Base-by-base conservation (phyloP, 2,797 vertebrate species). In the Urocyon cinereoargenteus region DNA sequence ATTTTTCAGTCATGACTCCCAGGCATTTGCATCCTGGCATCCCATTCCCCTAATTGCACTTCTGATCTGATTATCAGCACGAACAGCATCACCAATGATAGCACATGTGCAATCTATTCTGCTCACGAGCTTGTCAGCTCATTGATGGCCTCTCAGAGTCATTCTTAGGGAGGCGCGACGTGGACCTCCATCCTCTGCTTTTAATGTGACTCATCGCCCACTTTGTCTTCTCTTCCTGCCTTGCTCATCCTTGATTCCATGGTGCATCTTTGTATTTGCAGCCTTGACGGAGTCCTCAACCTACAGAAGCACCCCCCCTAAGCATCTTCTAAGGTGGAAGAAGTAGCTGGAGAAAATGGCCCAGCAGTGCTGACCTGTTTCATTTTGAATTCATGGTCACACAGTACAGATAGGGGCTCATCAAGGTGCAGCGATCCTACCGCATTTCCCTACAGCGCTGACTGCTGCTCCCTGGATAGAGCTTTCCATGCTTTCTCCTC, bases 61-160 rank as follows among this genome's bases (percentile, higher is more conserved):
- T 34, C 19, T 3, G 14, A 8, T 45, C 36, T 31, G 34, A 77
- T 34, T 24, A 28, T 28, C 3, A 64, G 45, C 31, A 26, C 31
- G 0, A 49, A 57, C 19, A 19, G 0, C 55, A 19, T 22, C 16
- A 7, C 45, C 26, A 22, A 14, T 3, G 9, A 26, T 40, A 45
- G 26, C 8, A 8, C 2, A n/a, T 10, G 1, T 15, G 45, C 26
- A 55, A 2, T 45, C 15, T 24, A 0, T 22, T 45, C 2, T 3
- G 1, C 26, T 40, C 12, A 0, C n/a, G 22, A 45, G 34, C 49
- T 51, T 70, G 78, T 36, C 19, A 31, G 8, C 40, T 53, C 62
- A 16, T 26, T 0, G 0, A 2, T 1, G 4, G 45, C 22, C 22
- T 18, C 62, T 86, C 36, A 6, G 55, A 6, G 55, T 81, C 15